A percentile compares a stretch with the other conserved stretches of the same genome.
Conservation (phyloP, 2,888 invertebrate genomes). For the Papilio protenor region DNA sequence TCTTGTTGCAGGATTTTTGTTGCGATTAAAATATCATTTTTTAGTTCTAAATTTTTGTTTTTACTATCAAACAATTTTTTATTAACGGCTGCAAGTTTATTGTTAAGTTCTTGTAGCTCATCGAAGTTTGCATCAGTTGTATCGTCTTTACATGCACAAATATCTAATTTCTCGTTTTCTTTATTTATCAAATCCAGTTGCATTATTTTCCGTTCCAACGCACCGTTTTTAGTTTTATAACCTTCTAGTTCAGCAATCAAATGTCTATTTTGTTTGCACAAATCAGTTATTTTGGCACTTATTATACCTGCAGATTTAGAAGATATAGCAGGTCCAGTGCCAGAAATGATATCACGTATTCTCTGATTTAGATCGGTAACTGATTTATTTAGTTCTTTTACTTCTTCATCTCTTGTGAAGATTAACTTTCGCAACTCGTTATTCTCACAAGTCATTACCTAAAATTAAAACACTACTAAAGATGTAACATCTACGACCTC, state of each 20-base stretch:
- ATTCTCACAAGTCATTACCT: conserved; percentile 84
- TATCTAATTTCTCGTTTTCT: conserved; percentile 68
- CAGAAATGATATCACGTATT: conserved; percentile 81
- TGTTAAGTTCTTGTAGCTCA: conserved; percentile 85
- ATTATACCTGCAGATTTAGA: conserved; percentile 82
- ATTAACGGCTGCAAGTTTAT: conserved; percentile 84
- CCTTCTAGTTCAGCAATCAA: conserved; percentile 85
- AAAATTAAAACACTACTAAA: conserved; percentile 26
- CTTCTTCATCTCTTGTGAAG: conserved; percentile 75
- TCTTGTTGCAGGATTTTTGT: conserved; percentile 91
- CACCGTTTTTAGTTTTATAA: conserved; percentile 84
- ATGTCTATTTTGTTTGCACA: conserved; percentile 87
- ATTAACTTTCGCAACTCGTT: conserved; percentile 81
- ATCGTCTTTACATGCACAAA: conserved; percentile 77
- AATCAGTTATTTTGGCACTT: conserved; percentile 86
- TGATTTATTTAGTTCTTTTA: conserved; percentile 74
- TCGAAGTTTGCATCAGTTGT: conserved; percentile 69
- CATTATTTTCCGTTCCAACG: conserved; percentile 79
- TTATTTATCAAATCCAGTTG: conserved; percentile 71
- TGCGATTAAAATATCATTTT: conserved; percentile 88
- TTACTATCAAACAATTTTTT: conserved; percentile 88
- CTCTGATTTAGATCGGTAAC: conserved; percentile 73
- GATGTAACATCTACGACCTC: not conserved
- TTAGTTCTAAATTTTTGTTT: conserved; percentile 87
- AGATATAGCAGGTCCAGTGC: conserved; percentile 75